Base-by-base conservation (phyloP, 1,140 invertebrate species). In the Tribolium madens region DNA sequence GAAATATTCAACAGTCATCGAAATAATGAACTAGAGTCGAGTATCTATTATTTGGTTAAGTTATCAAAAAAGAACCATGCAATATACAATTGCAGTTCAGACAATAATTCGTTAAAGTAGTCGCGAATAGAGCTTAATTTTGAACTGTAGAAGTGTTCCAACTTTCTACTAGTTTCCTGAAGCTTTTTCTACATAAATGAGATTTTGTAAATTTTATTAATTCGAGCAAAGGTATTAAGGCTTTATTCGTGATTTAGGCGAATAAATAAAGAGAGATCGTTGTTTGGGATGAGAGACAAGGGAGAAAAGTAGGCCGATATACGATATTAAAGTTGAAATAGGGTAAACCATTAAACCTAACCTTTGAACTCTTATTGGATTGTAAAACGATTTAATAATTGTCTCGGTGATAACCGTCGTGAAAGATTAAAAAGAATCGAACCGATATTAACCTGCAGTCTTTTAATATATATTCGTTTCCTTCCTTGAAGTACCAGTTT, bases 401-500 rank as follows among this genome's bases (percentile, higher is more conserved):
- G 57, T 12, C 14, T 64, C 57, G 21, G 57, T 64, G 57, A 33
- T 64, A 64, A 57, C 1, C 10, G 2, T 0, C 15, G 52, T 26
- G 52, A 57, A 33, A 64, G 21, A 64, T 64, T 64, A 64, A 64
- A n/a, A n/a, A 33, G 21, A 64, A 64, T 12, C 21, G 26, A 64
- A 64, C 36, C 18, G 33, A 52, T 64, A 79, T 48, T 53, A 70
- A 84, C 83, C 79, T 81, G 71, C 78, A 79, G 73, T 83, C 76
- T 53, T 76, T 75, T 14, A 85, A 77, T 13, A 81, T 75, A 77
- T 81, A 84, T 72, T 76, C 72, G 10, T 77, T 75, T 57, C 80
- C 76, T 64, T 81, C 76, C 42, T 81, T 75, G 13, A 73, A 64
- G 73, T 87, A 87, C 80, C 85, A 86, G 15, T 82, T 80, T 48